Conservation (phyloP, 2,888 invertebrate genomes). For the Himalopsyche japonica region DNA sequence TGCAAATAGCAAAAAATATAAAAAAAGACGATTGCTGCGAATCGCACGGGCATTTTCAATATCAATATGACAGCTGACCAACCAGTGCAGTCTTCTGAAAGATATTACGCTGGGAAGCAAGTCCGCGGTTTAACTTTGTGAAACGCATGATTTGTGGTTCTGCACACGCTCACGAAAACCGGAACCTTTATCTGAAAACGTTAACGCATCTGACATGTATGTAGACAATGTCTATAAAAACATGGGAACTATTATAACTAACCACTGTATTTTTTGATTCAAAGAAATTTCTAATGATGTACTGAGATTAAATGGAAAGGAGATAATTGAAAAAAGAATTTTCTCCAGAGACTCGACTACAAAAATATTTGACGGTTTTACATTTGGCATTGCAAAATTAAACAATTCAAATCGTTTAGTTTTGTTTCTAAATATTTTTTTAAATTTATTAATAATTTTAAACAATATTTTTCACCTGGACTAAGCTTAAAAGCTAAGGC, state of each 20-base stretch:
- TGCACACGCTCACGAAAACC: not conserved
- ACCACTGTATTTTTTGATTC: not conserved
- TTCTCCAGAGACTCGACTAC: no score
- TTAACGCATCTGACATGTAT: not conserved
- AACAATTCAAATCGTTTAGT: no score
- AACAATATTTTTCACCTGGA: no score
- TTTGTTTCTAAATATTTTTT: no score
- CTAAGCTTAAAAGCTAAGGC: no score
- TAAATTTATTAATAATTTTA: no score
- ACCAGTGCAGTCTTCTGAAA: not conserved
- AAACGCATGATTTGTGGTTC: not conserved
- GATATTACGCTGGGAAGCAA: not conserved
- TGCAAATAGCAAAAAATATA: not conserved
- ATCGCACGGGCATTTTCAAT: not conserved
- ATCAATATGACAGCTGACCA: not conserved
- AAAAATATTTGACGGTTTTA: no score
- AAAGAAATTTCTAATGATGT: no score
- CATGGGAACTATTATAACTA: not conserved
- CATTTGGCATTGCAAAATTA: no score
- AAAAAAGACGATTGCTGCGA: not conserved
- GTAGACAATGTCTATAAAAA: not conserved
- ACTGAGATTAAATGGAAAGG: no score
- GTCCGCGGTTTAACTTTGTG: not conserved
- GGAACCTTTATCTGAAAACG: not conserved
- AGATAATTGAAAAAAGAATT: no score